Conservation (phyloP, 1,140 invertebrate genomes). For the Drosophila lini region DNA sequence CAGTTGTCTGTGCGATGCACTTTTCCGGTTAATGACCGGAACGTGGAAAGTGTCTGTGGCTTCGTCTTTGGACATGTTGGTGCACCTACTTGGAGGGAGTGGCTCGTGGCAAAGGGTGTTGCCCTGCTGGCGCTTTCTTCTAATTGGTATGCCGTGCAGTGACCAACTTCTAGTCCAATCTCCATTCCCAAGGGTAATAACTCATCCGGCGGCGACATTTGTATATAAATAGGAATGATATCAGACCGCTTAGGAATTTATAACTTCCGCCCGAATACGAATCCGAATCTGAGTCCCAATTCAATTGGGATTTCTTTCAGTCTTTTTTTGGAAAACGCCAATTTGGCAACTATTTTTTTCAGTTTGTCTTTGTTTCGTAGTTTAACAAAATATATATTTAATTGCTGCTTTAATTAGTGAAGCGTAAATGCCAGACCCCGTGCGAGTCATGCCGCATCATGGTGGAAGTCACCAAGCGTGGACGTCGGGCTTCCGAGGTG, state of each 20-base stretch:
- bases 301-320: constrained; percentile 36
- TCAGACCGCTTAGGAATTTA: constrained; percentile 66
- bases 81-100: constrained; percentile 33
- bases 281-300: constrained; percentile 6
- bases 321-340: constrained; percentile 44
- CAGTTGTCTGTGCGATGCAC: constrained; percentile 47
- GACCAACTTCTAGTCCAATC: constrained; percentile 41
- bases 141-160: constrained; percentile 71
- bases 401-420: constrained; percentile 75
- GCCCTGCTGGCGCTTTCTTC: constrained; percentile 67
- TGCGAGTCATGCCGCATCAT: constrained; percentile 33
- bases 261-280: constrained; percentile 63
- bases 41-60: constrained; percentile 33
- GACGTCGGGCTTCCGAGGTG: constrained; percentile 23
- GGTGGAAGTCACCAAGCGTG: constrained; percentile 53
- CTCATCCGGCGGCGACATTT: constrained; percentile 46
- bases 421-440: constrained; percentile 51
- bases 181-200: constrained; percentile 48
- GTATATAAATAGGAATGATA: constrained; percentile 71
- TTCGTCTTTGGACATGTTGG: constrained; percentile 45
- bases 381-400: constrained; percentile 69
- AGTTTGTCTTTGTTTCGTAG: constrained; percentile 32
- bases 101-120: constrained; percentile 55
- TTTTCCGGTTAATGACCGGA: constrained; percentile 78
- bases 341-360: constrained; percentile 62